A percentile compares a stretch with the other conserved stretches of the same genome.
Conservation (phyloP, 2,113 vertebrate species). For the Hipposideros armiger region DNA sequence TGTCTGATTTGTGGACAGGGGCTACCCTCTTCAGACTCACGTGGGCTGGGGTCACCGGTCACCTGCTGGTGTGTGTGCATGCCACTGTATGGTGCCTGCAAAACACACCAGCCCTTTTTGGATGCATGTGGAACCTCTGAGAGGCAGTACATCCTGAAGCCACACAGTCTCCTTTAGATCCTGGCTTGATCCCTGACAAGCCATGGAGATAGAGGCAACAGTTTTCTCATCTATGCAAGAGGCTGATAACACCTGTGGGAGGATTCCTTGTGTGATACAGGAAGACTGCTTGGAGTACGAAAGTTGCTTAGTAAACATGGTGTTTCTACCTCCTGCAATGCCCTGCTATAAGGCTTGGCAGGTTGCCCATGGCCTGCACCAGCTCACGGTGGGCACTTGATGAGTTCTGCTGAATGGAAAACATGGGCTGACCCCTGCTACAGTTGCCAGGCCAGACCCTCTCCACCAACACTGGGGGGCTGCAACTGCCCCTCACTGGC, state of each 20-base stretch:
- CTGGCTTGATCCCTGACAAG: background rate
- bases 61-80: background rate
- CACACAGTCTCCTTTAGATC: background rate
- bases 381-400: background rate
- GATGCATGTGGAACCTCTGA: background rate
- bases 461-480: background rate
- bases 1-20: no score
- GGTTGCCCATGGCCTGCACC: no score
- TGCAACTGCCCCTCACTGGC: no score
- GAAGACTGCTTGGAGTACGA: background rate
- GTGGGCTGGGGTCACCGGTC: rapidly evolving
- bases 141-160: background rate
- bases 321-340: background rate
- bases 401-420: background rate
- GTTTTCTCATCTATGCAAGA: background rate
- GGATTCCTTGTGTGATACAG: background rate
- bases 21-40: background rate
- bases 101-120: background rate
- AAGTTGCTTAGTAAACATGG: background rate
- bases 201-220: background rate
- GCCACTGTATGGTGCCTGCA: no score
- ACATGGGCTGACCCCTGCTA: background rate
- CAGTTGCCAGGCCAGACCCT: background rate
- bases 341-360: no score
- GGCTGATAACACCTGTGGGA: background rate